Percentiles rank a stretch among this genome's conserved stretches.
Conservation (phyloP, 2,888 invertebrate species). For the Blastobasis lacticolella region DNA sequence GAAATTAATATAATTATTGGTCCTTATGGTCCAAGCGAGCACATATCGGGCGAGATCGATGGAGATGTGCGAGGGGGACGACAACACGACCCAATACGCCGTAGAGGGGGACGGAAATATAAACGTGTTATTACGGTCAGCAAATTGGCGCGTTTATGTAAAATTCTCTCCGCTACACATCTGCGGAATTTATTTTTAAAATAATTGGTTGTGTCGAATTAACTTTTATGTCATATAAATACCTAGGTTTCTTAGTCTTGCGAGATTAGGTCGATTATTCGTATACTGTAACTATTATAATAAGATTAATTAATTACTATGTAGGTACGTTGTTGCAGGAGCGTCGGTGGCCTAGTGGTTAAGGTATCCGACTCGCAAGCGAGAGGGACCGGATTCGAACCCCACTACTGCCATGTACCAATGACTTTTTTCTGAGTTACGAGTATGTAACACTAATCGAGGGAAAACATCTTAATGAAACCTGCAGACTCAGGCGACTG, state of each 20-base stretch:
- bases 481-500: too few relatives aligned
- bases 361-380: too few relatives aligned
- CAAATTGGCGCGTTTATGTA: constrained; percentile 57
- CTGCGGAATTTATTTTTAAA: constrained; percentile 32
- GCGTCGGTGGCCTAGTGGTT: too few relatives aligned
- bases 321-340: too few relatives aligned
- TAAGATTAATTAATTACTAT: too few relatives aligned
- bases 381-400: too few relatives aligned
- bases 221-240: constrained; percentile 33
- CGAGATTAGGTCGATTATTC: constrained; percentile 12
- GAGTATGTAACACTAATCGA: too few relatives aligned
- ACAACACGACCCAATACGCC: constrained; percentile 17
- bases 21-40: constrained; percentile 31
- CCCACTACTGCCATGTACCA: too few relatives aligned
- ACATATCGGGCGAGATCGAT: constrained; percentile 30
- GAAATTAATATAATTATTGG: constrained; percentile 58
- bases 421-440: too few relatives aligned
- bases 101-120: constrained; percentile 24
- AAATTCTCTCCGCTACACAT: constrained; percentile 39
- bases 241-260: constrained; percentile 12
- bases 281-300: background rate
- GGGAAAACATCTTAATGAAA: too few relatives aligned
- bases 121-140: constrained; percentile 47
- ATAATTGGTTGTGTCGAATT: constrained; percentile 25
- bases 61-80: constrained; percentile 27